These are phyloP conservation scores for Ammodytes marinus DNA, from an alignment of 2,113 vertebrate genomes.

Conservation along the genomic window DNA sequence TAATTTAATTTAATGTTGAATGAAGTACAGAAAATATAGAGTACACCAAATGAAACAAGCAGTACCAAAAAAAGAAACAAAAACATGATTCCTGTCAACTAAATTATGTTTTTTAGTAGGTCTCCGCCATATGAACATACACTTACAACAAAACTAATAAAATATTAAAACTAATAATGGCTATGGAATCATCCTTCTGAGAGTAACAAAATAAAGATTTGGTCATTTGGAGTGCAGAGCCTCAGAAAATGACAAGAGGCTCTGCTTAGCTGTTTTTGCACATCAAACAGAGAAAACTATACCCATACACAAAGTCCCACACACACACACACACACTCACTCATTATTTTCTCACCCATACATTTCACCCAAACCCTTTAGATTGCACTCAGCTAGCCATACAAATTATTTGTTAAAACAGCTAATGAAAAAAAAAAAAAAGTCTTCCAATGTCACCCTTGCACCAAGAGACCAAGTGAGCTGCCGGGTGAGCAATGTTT, in stretches of 20 bases:
- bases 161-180: constrained; percentile 76
- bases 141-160: constrained; percentile 82
- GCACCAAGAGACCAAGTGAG: constrained; percentile 6
- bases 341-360: constrained; percentile 6
- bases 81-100: constrained; percentile 85
- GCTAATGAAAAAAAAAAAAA: constrained; percentile 17
- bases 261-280: constrained; percentile 65
- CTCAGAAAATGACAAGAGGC: constrained; percentile 68
- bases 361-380: constrained; percentile 28
- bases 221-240: constrained; percentile 80
- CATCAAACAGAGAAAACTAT: constrained; percentile 66
- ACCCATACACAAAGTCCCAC: constrained; percentile 34
- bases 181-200: constrained; percentile 77
- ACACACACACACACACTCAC: constrained; percentile 26
- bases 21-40: constrained; percentile 94
- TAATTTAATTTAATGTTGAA: constrained; percentile 93
- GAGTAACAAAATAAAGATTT: constrained; percentile 88
- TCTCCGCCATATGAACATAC: constrained; percentile 83
- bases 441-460: neutral
- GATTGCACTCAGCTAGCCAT: constrained; percentile 13
- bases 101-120: constrained; percentile 83
- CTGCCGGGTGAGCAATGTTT: constrained; percentile 17
- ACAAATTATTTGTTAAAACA: constrained; percentile 21
- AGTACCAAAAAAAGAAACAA: constrained; percentile 81
- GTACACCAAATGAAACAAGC: constrained; percentile 88